Percentiles rank a stretch among this genome's conserved stretches.
phyloP scores from a whole-genome alignment of 2,888 invertebrate species.

The Aleiodes alternator region DNA sequence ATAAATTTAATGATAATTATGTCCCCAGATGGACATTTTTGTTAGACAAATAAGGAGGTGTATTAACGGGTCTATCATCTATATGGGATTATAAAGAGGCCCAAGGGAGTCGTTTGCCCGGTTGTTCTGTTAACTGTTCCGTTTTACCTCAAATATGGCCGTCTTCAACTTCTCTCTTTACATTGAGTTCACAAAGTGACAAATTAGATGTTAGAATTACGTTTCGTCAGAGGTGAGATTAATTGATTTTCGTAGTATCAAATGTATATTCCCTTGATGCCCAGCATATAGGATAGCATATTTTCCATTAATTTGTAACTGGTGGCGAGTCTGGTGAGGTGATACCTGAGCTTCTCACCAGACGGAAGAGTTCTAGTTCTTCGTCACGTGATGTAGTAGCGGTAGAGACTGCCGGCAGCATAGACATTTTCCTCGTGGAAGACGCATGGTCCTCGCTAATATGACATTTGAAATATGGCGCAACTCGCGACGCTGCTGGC shows the following conservation, averaged over 20 bases:
- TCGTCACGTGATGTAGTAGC: constrained; percentile 66
- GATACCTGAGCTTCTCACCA: constrained; percentile 55
- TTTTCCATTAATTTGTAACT: constrained; percentile 68
- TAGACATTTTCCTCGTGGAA: constrained; percentile 69
- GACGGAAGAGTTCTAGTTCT: constrained; percentile 51
- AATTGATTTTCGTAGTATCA: constrained; percentile 61
- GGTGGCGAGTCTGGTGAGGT: constrained; percentile 60
- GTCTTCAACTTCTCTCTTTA: background rate
- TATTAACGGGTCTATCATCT: constrained; percentile 21
- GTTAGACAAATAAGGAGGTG: background rate
- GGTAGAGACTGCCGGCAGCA: constrained; percentile 63
- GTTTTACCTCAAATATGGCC: background rate
- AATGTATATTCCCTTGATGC: constrained; percentile 58
- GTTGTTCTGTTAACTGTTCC: background rate
- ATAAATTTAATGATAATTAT: too few relatives aligned
- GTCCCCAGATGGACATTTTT: too few relatives aligned
- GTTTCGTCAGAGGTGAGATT: constrained; percentile 58
- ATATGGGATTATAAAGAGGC: constrained; percentile 33
- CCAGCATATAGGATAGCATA: constrained; percentile 57
- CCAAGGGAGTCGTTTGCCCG: constrained; percentile 38
- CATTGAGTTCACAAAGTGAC: constrained; percentile 7
- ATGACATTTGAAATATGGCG: constrained; percentile 71
- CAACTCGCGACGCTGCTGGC: constrained; percentile 54
- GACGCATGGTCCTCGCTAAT: constrained; percentile 70
- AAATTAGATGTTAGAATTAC: constrained; percentile 8